These are phyloP conservation scores for Plutella xylostella DNA, from an alignment of 2,888 invertebrate genomes.

Conservation along the genomic window DNA sequence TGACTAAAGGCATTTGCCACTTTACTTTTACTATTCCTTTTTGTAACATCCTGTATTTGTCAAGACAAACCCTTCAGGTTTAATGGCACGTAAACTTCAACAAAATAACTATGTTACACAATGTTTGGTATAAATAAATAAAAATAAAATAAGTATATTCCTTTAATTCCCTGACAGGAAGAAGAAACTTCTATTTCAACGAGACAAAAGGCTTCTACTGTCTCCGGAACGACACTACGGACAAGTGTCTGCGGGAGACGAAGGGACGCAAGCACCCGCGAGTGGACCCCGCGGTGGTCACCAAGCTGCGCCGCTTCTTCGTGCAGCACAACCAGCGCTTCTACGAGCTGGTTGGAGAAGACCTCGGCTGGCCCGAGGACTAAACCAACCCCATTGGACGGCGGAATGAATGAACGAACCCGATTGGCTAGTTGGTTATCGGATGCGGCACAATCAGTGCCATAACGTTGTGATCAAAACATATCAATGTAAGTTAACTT, in stretches of 20 bases:
- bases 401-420: background rate
- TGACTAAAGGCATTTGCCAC: too few species aligned
- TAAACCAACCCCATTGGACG: conserved; percentile 32
- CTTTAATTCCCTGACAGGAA: conserved; percentile 56
- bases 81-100: too few species aligned
- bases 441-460: conserved; percentile 17
- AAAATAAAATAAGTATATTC: background rate
- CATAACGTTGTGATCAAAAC: conserved; percentile 50
- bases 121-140: too few species aligned
- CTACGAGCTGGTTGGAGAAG: conserved; percentile 92
- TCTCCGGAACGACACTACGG: conserved; percentile 83
- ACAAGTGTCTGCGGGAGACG: conserved; percentile 87
- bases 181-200: conserved; percentile 96
- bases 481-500: conserved; percentile 36
- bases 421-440: too few species aligned
- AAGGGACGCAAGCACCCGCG: conserved; percentile 87
- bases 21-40: too few species aligned
- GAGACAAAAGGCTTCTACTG: conserved; percentile 97
- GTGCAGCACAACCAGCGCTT: conserved; percentile 92
- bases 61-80: too few species aligned
- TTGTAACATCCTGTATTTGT: too few species aligned
- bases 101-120: too few species aligned
- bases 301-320: conserved; percentile 86
- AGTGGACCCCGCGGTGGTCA: conserved; percentile 83
- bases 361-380: conserved; percentile 94